A percentile compares a stretch with the other conserved stretches of the same genome.
Evolutionary conservation across 2,797 vertebrate genomes (phyloP).

Genomic region (Microctenopoma lineatum): DNA sequence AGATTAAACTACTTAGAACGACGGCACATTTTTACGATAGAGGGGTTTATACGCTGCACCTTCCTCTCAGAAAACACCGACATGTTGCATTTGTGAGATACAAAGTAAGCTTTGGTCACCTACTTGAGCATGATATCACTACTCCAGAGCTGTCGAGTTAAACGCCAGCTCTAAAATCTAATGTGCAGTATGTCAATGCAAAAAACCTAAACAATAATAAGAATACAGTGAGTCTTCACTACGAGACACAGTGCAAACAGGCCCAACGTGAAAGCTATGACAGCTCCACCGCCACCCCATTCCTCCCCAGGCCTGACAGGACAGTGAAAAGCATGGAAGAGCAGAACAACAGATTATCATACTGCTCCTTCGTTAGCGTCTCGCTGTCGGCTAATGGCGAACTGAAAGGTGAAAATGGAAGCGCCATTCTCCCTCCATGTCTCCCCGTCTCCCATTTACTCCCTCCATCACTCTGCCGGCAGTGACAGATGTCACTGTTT

Average conservation of each 20-base stretch:
- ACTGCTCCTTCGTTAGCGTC: conserved; percentile 70
- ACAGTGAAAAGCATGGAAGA: conserved; percentile 56
- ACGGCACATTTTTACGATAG: conserved; percentile 55
- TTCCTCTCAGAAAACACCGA: conserved; percentile 10
- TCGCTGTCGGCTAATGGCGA: conserved; percentile 69
- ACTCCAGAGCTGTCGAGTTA: conserved; percentile 32
- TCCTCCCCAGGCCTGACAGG: conserved; percentile 72
- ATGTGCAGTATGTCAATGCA: conserved; percentile 10
- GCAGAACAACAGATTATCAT: conserved; percentile 66
- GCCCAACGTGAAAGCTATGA: conserved; percentile 40
- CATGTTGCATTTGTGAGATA: conserved; percentile 34
- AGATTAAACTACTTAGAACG: conserved; percentile 61
- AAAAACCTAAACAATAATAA: conserved; percentile 34
- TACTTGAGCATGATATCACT: conserved; percentile 13
- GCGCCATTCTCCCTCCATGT: conserved; percentile 58
- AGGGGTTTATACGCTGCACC: conserved; percentile 24
- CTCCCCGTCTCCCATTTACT: conserved; percentile 55
- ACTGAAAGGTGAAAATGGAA: conserved; percentile 76
- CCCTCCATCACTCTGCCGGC: conserved; percentile 58
- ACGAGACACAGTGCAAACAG: conserved; percentile 37
- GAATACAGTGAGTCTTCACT: conserved; percentile 19
- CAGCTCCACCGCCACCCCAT: conserved; percentile 56
- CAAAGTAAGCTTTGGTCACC: conserved; percentile 18
- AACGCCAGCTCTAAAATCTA: conserved; percentile 35
- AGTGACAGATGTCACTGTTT: conserved; percentile 72